phyloP scores from a whole-genome alignment of 1,140 invertebrate genomes.

The Sipha flava region DNA sequence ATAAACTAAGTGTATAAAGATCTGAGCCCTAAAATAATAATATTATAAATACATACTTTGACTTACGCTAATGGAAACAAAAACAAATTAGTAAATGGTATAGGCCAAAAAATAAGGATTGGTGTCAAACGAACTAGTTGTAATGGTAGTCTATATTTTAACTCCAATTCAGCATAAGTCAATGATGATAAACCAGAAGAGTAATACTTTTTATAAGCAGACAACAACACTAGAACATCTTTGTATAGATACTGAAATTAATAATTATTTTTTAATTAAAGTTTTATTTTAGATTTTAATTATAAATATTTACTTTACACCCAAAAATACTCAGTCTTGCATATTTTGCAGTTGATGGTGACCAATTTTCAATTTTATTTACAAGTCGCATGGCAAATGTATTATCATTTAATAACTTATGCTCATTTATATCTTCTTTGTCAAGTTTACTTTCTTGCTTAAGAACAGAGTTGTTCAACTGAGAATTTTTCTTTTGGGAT shows the following conservation, averaged over 20 bases:
- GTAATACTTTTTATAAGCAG: slow-evolving; percentile 18
- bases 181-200: slow-evolving; percentile 2
- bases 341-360: slow-evolving; percentile 14
- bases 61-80: slow-evolving; percentile 27
- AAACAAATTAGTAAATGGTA: slow-evolving; percentile 26
- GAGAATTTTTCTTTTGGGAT: not conserved
- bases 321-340: slow-evolving; percentile 27
- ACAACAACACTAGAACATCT: not conserved
- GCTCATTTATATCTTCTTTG: not conserved
- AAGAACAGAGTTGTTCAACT: not conserved
- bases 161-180: slow-evolving; percentile 8
- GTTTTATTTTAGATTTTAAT: not conserved
- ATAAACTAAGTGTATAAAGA: too few species aligned
- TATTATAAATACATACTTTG: not conserved
- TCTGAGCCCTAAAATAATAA: too few species aligned
- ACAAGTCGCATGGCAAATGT: not conserved
- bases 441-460: not conserved
- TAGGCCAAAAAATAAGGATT: slow-evolving; percentile 10
- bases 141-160: slow-evolving; percentile 8
- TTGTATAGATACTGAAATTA: slow-evolving; percentile 14
- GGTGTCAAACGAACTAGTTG: slow-evolving; percentile 19
- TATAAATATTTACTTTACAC: not conserved
- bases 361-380: slow-evolving; percentile 3
- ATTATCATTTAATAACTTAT: not conserved
- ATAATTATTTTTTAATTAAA: not conserved